phyloP scores from a whole-genome alignment of 2,797 vertebrate species.

The Linurgus olivaceus region DNA sequence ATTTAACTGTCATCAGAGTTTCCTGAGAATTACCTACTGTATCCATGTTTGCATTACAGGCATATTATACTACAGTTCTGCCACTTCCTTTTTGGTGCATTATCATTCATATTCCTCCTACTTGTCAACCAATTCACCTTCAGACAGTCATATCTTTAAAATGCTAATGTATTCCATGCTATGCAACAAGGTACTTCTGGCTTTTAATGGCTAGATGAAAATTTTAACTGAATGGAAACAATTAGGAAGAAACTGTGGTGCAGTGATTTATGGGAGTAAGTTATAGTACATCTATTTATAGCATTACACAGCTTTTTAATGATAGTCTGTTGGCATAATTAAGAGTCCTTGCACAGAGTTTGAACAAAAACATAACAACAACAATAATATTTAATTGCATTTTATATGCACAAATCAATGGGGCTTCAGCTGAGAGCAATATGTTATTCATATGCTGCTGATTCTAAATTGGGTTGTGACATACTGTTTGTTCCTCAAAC shows the following conservation, averaged over 20 bases:
- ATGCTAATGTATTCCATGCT: background rate
- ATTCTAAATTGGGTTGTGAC: slow-evolving; percentile 31
- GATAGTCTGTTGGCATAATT: background rate
- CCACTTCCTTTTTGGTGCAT: background rate
- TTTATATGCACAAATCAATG: slow-evolving; percentile 44
- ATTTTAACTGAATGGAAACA: background rate
- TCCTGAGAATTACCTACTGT: background rate
- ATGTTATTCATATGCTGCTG: slow-evolving; percentile 26
- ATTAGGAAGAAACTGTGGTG: background rate
- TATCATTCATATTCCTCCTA: background rate
- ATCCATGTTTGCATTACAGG: background rate
- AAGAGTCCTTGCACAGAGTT: background rate
- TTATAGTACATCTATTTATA: slow-evolving; percentile 28
- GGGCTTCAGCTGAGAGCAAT: slow-evolving; percentile 14
- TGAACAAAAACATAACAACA: background rate
- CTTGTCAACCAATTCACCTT: background rate
- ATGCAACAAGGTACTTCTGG: background rate
- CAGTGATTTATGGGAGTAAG: slow-evolving; percentile 5
- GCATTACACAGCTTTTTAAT: background rate
- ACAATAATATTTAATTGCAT: slow-evolving; percentile 38
- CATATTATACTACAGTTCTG: rapidly evolving
- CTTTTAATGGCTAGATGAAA: background rate
- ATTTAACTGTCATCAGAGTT: background rate
- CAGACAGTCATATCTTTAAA: background rate
- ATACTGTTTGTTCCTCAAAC: slow-evolving; percentile 11